A percentile compares a stretch with the other conserved stretches of the same genome.
These are phyloP conservation scores for Drosophila algonquin DNA, from an alignment of 2,888 invertebrate species.

Conservation along the genomic window DNA sequence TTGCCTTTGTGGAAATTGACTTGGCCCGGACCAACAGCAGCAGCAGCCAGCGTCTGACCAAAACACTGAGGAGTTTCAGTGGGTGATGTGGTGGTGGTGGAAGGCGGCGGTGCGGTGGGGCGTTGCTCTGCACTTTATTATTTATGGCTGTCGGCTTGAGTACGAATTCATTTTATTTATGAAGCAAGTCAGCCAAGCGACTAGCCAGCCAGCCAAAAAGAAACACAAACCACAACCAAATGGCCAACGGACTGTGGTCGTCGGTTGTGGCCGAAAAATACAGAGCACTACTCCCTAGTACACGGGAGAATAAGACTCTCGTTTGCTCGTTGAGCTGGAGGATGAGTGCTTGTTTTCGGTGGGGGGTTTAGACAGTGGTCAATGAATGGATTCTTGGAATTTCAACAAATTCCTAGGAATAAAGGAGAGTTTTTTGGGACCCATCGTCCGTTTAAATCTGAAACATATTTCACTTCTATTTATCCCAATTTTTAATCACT, in stretches of 20 bases:
- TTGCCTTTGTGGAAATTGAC: constrained; percentile 66
- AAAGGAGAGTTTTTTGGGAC: not conserved
- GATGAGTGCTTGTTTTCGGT: no score
- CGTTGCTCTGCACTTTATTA: constrained; percentile 69
- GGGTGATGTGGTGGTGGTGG: constrained; percentile 39
- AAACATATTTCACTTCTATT: not conserved
- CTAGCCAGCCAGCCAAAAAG: constrained; percentile 51
- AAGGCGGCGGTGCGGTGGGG: not conserved
- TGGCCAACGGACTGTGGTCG: constrained; percentile 53
- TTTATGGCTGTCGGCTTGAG: constrained; percentile 74
- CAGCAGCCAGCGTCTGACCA: constrained; percentile 36
- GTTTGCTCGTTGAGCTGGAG: no score
- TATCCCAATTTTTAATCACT: not conserved
- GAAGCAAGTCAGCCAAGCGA: constrained; percentile 67
- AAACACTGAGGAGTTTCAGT: constrained; percentile 36
- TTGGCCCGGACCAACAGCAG: constrained; percentile 52
- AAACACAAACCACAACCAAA: constrained; percentile 15
- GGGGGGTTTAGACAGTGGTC: no score
- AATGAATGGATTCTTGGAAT: no score
- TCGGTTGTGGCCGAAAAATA: constrained; percentile 22
- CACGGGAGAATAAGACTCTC: not conserved
- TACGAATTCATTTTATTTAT: constrained; percentile 77
- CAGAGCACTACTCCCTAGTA: not conserved
- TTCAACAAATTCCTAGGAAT: no score
- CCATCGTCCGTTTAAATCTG: no score